Percentiles rank a stretch among this genome's conserved stretches.
phyloP scores from a whole-genome alignment of 2,113 vertebrate genomes.

The Athene cunicularia region DNA sequence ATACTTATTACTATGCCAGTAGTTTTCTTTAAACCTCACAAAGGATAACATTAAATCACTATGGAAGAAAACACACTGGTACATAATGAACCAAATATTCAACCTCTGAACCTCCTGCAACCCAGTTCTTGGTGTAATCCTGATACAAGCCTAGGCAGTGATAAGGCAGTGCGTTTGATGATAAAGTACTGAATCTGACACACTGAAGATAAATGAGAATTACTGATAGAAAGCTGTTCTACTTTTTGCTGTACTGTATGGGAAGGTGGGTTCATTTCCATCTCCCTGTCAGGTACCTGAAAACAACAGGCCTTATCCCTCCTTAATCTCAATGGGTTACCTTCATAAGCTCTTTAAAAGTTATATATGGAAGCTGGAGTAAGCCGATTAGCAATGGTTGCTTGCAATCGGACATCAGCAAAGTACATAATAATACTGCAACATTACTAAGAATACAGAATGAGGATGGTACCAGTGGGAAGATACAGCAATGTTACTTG shows the following conservation, averaged over 20 bases:
- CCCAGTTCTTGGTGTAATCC: conserved; percentile 31
- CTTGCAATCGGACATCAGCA: conserved; percentile 62
- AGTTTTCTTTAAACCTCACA: neutral
- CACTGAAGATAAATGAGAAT: conserved; percentile 71
- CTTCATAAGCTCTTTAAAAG: conserved; percentile 71
- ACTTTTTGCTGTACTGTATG: conserved; percentile 43
- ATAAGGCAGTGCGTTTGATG: conserved; percentile 57
- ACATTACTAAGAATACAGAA: conserved; percentile 20
- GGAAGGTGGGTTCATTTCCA: conserved; percentile 20
- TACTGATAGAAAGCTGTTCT: conserved; percentile 59
- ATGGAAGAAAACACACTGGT: neutral
- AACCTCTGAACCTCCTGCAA: conserved; percentile 37
- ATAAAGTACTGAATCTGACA: conserved; percentile 64
- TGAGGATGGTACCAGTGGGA: neutral
- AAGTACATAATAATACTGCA: conserved; percentile 47
- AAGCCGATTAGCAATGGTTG: conserved; percentile 69
- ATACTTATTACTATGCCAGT: neutral
- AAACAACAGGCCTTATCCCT: conserved; percentile 62
- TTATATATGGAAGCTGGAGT: conserved; percentile 66
- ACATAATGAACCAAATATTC: neutral
- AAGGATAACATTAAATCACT: conserved; percentile 26
- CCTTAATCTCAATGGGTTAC: conserved; percentile 66
- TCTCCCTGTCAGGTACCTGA: conserved; percentile 57
- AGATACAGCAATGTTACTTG: neutral
- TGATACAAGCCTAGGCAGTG: conserved; percentile 27